A percentile compares a stretch with the other conserved stretches of the same genome.
Conservation (phyloP, 2,888 invertebrate species). For the Uropetala carovei region DNA sequence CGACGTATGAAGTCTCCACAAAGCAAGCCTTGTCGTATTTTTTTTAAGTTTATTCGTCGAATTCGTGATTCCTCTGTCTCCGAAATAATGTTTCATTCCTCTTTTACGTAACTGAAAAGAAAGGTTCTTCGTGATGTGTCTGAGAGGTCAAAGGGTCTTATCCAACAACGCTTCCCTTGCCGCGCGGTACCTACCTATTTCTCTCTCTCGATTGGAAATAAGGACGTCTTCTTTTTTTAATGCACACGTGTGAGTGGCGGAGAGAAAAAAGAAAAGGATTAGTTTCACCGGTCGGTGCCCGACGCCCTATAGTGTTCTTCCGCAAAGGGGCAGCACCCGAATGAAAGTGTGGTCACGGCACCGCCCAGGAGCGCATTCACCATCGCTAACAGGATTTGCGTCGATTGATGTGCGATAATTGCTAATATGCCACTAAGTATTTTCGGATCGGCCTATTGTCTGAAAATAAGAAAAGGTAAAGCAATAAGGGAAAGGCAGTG, state of each 20-base stretch:
- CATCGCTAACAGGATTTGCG: not conserved
- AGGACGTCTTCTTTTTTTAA: not conserved
- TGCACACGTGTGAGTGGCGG: not conserved
- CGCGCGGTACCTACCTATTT: not conserved
- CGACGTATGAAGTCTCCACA: too few relatives aligned
- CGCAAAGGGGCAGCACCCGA: not conserved
- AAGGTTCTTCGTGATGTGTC: not conserved
- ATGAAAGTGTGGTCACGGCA: not conserved
- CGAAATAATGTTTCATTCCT: too few relatives aligned
- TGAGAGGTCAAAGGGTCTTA: slow-evolving; percentile 2
- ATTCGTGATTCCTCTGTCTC: too few relatives aligned
- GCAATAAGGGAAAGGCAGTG: too few relatives aligned
- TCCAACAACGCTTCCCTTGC: not conserved
- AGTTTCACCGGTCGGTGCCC: not conserved
- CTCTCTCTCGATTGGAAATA: not conserved
- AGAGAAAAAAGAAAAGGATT: not conserved
- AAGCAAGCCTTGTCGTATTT: too few relatives aligned
- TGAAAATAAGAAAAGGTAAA: too few relatives aligned
- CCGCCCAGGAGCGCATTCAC: not conserved
- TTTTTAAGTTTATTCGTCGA: too few relatives aligned
- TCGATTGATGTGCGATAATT: not conserved
- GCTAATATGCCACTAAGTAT: not conserved
- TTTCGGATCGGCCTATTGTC: too few relatives aligned
- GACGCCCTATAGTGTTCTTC: not conserved
- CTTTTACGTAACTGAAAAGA: not conserved